Evolutionary conservation across 2,113 vertebrate species (phyloP).

Genomic region (Sceloporus tristichus): DNA sequence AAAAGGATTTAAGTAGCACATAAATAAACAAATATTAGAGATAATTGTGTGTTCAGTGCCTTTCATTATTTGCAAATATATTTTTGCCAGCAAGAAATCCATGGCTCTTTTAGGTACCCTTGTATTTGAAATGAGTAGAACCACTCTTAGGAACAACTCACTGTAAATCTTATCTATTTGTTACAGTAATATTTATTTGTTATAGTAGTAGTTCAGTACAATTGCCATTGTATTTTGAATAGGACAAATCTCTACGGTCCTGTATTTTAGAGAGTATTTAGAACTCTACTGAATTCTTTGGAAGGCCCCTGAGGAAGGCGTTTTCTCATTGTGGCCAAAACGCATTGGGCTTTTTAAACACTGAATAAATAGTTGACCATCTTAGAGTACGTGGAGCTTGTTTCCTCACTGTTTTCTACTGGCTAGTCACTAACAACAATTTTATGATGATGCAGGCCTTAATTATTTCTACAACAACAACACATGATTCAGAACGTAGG

Average conservation of each 20-base stretch:
- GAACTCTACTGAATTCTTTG: too few species aligned
- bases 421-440: not conserved
- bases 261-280: too few species aligned
- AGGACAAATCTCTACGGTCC: not conserved
- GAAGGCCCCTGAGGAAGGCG: too few species aligned
- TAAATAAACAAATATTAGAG: not conserved
- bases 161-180: not conserved
- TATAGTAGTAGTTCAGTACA: not conserved
- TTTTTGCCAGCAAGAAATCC: not conserved
- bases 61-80: not conserved
- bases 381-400: too few species aligned
- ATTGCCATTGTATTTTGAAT: not conserved
- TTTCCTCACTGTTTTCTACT: too few species aligned
- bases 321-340: too few species aligned
- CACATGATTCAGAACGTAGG: not conserved
- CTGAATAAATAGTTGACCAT: too few species aligned
- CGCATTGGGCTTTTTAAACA: too few species aligned
- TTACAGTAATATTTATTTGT: not conserved
- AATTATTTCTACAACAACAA: not conserved
- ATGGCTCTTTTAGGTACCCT: not conserved
- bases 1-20: not conserved
- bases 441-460: not conserved
- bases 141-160: not conserved
- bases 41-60: not conserved
- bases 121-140: not conserved